A percentile compares a stretch with the other conserved stretches of the same genome.
Evolutionary conservation across 2,113 vertebrate species (phyloP).

Genomic region (Dasyurus viverrinus): DNA sequence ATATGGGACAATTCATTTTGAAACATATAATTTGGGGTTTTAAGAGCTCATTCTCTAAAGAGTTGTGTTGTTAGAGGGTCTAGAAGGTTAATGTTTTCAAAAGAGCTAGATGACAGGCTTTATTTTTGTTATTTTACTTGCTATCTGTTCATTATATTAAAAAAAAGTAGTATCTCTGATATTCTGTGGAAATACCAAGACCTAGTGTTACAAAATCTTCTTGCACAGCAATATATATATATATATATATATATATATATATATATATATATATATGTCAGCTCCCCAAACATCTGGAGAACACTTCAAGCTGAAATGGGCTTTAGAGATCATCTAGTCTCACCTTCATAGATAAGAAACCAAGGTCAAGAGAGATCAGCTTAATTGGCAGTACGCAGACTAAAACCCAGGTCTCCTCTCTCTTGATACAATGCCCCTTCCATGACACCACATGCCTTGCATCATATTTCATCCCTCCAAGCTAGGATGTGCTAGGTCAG

Average conservation of each 20-base stretch:
- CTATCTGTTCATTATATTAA: not conserved
- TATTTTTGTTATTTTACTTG: not conserved
- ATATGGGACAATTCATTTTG: not conserved
- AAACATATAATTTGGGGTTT: not conserved
- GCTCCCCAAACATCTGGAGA: not conserved
- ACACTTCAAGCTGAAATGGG: not conserved
- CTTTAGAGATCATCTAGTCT: not conserved
- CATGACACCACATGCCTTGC: not conserved
- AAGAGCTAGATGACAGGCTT: not conserved
- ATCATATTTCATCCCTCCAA: not conserved
- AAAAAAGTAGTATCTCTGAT: fast-evolving
- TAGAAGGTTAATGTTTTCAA: not conserved
- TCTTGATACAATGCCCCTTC: not conserved
- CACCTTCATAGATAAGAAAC: not conserved
- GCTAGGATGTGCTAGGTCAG: not conserved
- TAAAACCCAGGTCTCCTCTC: not conserved
- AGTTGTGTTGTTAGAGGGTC: not conserved
- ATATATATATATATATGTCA: no score
- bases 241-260: no score
- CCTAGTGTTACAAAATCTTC: not conserved
- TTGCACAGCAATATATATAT: no score
- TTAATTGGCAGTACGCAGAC: not conserved
- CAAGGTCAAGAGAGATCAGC: not conserved
- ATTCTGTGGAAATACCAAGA: not conserved
- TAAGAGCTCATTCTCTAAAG: conserved; percentile 14